These are phyloP conservation scores for Limnephilus rhombicus DNA, from an alignment of 2,888 invertebrate species.

Conservation along the genomic window DNA sequence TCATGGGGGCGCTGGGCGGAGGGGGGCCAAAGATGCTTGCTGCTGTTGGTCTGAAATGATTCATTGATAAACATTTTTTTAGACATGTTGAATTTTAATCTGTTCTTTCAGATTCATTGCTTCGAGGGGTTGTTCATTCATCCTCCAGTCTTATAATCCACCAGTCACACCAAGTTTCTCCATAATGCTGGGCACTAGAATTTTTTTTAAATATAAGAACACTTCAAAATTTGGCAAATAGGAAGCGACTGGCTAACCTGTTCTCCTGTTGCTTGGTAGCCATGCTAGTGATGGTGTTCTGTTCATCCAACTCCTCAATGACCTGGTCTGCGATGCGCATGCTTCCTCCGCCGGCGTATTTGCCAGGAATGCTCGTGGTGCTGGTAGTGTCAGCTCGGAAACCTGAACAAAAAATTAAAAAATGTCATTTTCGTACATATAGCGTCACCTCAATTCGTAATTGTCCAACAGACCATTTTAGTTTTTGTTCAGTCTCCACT, in stretches of 20 bases:
- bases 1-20: constrained; percentile 80
- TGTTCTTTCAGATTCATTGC: background rate
- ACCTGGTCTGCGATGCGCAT: constrained; percentile 85
- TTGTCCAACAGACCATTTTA: too few species aligned
- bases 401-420: constrained; percentile 25
- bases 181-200: background rate
- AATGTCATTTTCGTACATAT: too few species aligned
- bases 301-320: constrained; percentile 89
- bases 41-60: constrained; percentile 78
- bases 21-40: constrained; percentile 82
- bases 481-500: too few species aligned
- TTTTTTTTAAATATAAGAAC: background rate
- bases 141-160: background rate
- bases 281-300: constrained; percentile 88
- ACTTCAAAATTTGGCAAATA: background rate
- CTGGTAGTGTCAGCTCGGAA: constrained; percentile 63
- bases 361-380: constrained; percentile 69
- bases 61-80: constrained; percentile 12
- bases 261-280: constrained; percentile 76
- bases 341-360: constrained; percentile 72
- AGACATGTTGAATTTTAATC: background rate
- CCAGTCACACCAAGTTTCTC: too few species aligned
- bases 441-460: too few species aligned
- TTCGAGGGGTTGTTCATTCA: background rate
- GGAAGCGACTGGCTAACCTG: background rate